Conservation (phyloP, 2,888 invertebrate species). For the Xanthorhoe designata region DNA sequence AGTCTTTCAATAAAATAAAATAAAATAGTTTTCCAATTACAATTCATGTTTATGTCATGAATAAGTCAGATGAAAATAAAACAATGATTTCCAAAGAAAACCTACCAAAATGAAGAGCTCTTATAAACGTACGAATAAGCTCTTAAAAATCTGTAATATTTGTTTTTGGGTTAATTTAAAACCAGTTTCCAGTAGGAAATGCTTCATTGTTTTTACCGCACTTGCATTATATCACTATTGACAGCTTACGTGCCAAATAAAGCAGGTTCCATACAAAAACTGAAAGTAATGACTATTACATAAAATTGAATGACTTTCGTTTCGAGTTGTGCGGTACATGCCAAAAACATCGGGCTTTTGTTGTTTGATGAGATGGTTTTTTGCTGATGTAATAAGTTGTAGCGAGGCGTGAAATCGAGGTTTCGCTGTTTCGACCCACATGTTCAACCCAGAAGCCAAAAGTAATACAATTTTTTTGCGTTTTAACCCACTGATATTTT, state of each 20-base stretch:
- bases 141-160: not conserved
- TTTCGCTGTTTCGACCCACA: too few species aligned
- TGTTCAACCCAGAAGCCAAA: too few species aligned
- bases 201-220: constrained; percentile 20
- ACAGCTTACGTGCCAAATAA: constrained; percentile 35
- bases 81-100: too few species aligned
- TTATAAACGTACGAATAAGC: too few species aligned
- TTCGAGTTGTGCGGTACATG: constrained; percentile 40
- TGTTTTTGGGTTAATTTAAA: constrained; percentile 8
- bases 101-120: not conserved
- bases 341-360: constrained; percentile 35
- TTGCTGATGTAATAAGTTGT: constrained; percentile 9
- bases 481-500: too few species aligned
- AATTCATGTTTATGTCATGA: too few species aligned
- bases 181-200: constrained; percentile 9
- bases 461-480: too few species aligned
- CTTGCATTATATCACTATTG: constrained; percentile 37
- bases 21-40: too few species aligned
- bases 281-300: constrained; percentile 54
- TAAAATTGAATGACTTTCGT: constrained; percentile 56
- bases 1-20: too few species aligned
- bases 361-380: constrained; percentile 17
- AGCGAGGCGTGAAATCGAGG: constrained; percentile 19
- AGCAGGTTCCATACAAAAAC: constrained; percentile 48
- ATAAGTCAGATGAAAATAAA: too few species aligned